Percentiles rank a stretch among this genome's conserved stretches.
Evolutionary conservation across 1,140 invertebrate genomes (phyloP).

Genomic region (Macrosteles quadrilineatus): DNA sequence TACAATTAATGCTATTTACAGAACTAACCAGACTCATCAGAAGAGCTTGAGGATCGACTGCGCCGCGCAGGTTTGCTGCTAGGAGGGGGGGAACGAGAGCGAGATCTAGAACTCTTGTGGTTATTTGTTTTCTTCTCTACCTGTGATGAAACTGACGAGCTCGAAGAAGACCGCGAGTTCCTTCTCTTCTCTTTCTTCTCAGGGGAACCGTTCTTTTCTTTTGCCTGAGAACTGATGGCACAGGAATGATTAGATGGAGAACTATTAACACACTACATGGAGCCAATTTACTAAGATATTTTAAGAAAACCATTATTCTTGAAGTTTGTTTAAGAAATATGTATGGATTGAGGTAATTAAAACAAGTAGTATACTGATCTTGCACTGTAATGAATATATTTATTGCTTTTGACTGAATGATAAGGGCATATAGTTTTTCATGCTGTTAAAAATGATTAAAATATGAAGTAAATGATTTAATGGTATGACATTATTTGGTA

Average conservation of each 20-base stretch:
- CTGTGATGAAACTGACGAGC: conserved; percentile 34
- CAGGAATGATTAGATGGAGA: no score
- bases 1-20: no score
- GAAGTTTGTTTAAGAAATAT: no score
- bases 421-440: no score
- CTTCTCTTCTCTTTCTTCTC: conserved; percentile 36
- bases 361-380: conserved; percentile 1
- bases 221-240: conserved; percentile 44
- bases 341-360: conserved; percentile 32
- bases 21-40: conserved; percentile 38
- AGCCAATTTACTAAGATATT: no score
- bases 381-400: no score
- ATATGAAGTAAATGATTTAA: no score
- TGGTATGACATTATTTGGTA: no score
- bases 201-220: conserved; percentile 32
- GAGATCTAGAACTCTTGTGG: conserved; percentile 37
- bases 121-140: conserved; percentile 33
- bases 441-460: no score
- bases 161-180: conserved; percentile 37
- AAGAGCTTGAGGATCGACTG: conserved; percentile 49
- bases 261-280: no score
- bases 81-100: conserved; percentile 29
- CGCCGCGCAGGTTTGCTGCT: conserved; percentile 40
- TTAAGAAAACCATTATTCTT: no score
- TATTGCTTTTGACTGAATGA: no score